Evolutionary conservation across 2,797 vertebrate genomes (phyloP), one percentile per base, ranked within the genome.

Genomic region (Sebastolobus altivelis): DNA sequence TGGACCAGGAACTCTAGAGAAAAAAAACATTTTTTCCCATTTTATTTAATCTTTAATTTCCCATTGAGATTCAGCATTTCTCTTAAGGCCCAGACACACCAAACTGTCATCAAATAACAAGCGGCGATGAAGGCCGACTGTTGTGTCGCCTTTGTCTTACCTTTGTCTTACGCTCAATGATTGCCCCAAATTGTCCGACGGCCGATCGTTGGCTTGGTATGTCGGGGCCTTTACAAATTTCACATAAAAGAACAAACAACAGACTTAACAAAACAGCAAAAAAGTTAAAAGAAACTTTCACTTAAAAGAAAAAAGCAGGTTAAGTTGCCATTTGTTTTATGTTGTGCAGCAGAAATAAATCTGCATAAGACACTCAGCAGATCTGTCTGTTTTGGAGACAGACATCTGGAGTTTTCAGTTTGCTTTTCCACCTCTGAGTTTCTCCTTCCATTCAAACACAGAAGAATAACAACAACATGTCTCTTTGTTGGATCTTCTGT

Each of bases 141-240:
- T 46, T 18, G 0, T 0, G 43, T 0, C 43, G 43, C 43, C 43
- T 46, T 6, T 6, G 4, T 11, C 37, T 25, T 25, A 10, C 37
- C 37, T 38, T 11, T 38, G 37, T 38, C 37, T 38, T 38, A 46
- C 6, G 43, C 43, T 46, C 43, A 46, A 0, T 16, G 43, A 46
- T 1, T 3, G 43, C 16, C 43, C 16, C 43, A 18, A 46, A 46
- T 14, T 46, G 43, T 18, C 43, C 6, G 43, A 46, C 16, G 16
- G 43, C 43, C 16, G 6, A 18, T 46, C 16, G 16, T 8, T 5
- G 0, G 13, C 40, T 43, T 43, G 40, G 40, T 43, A 14, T 43
- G 40, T 43, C 14, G 16, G 40, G 14, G 40, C 40, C 40, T 43
- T 43, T 20, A 20, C 31, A 61, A 61, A 16, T 10, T n/a, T 61